Conservation (phyloP, 2,888 invertebrate species). For the Branchinecta sandiegonensis region DNA sequence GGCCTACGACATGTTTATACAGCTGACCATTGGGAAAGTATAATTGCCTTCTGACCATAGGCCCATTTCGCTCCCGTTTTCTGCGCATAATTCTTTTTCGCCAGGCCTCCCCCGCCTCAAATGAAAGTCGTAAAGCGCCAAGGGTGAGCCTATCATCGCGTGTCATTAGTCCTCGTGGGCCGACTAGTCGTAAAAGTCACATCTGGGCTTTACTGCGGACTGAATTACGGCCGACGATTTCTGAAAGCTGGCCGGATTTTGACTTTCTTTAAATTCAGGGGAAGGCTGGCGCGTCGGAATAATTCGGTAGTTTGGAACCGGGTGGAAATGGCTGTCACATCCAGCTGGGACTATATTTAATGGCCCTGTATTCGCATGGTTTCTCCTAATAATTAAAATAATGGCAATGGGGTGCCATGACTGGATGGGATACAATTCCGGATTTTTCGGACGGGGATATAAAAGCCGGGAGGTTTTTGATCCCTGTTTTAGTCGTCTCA, state of each 20-base stretch:
- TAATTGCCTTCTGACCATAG: too few relatives aligned
- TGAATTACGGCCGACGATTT: background rate
- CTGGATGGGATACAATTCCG: background rate
- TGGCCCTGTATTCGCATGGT: conserved; percentile 4
- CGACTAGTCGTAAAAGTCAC: background rate
- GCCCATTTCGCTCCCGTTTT: too few relatives aligned
- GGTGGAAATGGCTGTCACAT: conserved; percentile 5
- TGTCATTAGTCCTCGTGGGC: background rate
- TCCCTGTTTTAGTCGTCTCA: too few relatives aligned
- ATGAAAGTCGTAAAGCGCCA: too few relatives aligned
- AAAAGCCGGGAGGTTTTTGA: too few relatives aligned
- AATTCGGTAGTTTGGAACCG: conserved; percentile 14
- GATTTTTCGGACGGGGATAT: background rate
- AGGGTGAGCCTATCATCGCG: background rate
- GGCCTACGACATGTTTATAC: too few relatives aligned
- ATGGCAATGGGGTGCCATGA: background rate
- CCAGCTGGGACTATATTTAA: conserved; percentile 13
- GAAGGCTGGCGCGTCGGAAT: background rate
- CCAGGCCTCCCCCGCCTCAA: too few relatives aligned
- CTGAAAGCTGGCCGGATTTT: background rate
- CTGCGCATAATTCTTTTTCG: too few relatives aligned
- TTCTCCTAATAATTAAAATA: conserved; percentile 16
- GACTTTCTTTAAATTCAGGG: conserved; percentile 14
- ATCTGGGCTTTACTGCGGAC: background rate
- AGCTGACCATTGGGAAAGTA: too few relatives aligned